phyloP scores from a whole-genome alignment of 1,140 invertebrate genomes.

The Drosophila littoralis region DNA sequence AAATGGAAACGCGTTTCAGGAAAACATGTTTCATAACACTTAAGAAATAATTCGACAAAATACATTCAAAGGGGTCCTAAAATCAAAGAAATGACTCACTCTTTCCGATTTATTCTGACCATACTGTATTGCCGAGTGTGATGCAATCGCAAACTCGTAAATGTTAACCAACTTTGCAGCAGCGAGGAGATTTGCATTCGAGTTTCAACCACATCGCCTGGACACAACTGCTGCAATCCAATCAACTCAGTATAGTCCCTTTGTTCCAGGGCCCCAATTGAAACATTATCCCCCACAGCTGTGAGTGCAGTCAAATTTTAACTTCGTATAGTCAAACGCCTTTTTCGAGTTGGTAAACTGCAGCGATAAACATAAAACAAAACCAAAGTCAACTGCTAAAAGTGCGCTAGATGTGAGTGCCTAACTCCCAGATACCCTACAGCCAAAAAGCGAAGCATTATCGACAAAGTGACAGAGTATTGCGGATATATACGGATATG shows the following conservation, averaged over 20 bases:
- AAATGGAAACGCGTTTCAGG: too few relatives aligned
- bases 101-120: background rate
- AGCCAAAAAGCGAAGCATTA: too few relatives aligned
- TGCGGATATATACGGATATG: too few relatives aligned
- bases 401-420: background rate
- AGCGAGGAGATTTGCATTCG: background rate
- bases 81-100: background rate
- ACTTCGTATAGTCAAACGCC: conserved; percentile 38
- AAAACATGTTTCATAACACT: too few relatives aligned
- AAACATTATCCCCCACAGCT: conserved; percentile 59
- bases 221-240: conserved; percentile 30
- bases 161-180: background rate
- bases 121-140: background rate
- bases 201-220: background rate
- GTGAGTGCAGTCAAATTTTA: conserved; percentile 49
- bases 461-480: too few relatives aligned
- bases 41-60: too few relatives aligned
- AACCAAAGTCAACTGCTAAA: conserved; percentile 22
- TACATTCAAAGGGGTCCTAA: too few relatives aligned
- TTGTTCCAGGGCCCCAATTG: conserved; percentile 58
- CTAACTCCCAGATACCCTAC: background rate
- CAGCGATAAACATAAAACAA: conserved; percentile 40
- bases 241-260: conserved; percentile 35
- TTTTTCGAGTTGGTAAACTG: conserved; percentile 71
- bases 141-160: conserved; percentile 1